Conservation (phyloP, 1,140 invertebrate species). For the Hermetia illucens region DNA sequence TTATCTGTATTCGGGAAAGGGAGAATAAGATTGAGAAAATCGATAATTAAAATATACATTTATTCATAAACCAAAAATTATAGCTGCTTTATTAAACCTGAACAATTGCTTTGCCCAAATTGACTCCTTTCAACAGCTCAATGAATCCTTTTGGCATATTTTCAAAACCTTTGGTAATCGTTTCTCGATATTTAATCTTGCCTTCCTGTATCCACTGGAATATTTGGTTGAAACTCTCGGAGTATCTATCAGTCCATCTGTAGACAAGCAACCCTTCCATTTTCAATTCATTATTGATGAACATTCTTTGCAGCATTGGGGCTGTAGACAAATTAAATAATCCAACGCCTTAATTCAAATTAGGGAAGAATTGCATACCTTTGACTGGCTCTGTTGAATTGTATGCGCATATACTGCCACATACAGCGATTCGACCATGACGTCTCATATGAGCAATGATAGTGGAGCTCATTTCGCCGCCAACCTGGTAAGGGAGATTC, state of each 20-base stretch:
- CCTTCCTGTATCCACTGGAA: constrained; percentile 39
- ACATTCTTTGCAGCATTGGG: constrained; percentile 34
- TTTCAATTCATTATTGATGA: constrained; percentile 39
- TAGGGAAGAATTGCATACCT: too few relatives aligned
- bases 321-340: constrained; percentile 25
- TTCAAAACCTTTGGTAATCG: constrained; percentile 46
- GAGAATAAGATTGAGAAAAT: too few relatives aligned
- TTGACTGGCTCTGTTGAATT: too few relatives aligned
- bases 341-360: too few relatives aligned
- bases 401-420: constrained; percentile 35
- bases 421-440: constrained; percentile 41
- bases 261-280: constrained; percentile 44
- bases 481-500: too few relatives aligned
- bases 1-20: too few relatives aligned
- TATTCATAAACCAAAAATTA: too few relatives aligned
- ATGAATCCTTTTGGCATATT: constrained; percentile 47
- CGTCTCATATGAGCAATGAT: constrained; percentile 44
- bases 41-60: too few relatives aligned
- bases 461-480: constrained; percentile 42
- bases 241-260: constrained; percentile 34
- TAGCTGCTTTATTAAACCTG: too few relatives aligned
- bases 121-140: constrained; percentile 43
- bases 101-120: constrained; percentile 48
- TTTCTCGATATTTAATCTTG: constrained; percentile 45
- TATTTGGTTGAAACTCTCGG: constrained; percentile 41